A percentile compares a stretch with the other conserved stretches of the same genome.
phyloP scores from a whole-genome alignment of 2,888 invertebrate species.

The Cheilosia grossa region DNA sequence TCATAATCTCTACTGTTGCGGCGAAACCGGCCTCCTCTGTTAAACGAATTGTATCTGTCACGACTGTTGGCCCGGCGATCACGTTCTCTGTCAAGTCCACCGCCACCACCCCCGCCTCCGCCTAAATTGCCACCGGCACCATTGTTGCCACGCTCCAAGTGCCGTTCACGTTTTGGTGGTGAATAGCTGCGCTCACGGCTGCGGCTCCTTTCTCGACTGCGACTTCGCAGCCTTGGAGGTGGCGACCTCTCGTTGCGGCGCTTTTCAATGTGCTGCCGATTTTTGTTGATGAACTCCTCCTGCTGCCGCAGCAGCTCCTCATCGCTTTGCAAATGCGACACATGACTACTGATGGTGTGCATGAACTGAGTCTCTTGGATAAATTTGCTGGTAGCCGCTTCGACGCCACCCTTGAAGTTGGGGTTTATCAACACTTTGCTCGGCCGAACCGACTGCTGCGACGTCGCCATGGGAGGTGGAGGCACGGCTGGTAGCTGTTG shows the following conservation, averaged over 20 bases:
- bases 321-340: constrained; percentile 80
- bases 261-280: constrained; percentile 83
- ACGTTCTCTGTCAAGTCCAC: constrained; percentile 77
- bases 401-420: constrained; percentile 83
- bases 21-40: constrained; percentile 76
- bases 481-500: constrained; percentile 63
- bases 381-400: constrained; percentile 83
- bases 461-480: constrained; percentile 62
- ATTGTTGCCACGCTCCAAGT: constrained; percentile 70
- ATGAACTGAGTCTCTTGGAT: constrained; percentile 83
- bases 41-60: constrained; percentile 75
- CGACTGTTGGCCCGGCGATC: constrained; percentile 77
- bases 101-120: constrained; percentile 68
- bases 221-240: constrained; percentile 77
- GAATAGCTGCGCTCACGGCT: constrained; percentile 83
- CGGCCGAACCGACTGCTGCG: constrained; percentile 75
- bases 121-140: constrained; percentile 73
- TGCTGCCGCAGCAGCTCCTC: constrained; percentile 82
- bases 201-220: constrained; percentile 78
- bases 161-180: constrained; percentile 78
- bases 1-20: constrained; percentile 80
- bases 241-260: constrained; percentile 82
- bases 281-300: constrained; percentile 83
- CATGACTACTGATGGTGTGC: constrained; percentile 80
- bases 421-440: constrained; percentile 82